Evolutionary conservation across 1,140 invertebrate species (phyloP), one percentile per base, ranked within the genome.

Genomic region (Diabrotica virgifera): DNA sequence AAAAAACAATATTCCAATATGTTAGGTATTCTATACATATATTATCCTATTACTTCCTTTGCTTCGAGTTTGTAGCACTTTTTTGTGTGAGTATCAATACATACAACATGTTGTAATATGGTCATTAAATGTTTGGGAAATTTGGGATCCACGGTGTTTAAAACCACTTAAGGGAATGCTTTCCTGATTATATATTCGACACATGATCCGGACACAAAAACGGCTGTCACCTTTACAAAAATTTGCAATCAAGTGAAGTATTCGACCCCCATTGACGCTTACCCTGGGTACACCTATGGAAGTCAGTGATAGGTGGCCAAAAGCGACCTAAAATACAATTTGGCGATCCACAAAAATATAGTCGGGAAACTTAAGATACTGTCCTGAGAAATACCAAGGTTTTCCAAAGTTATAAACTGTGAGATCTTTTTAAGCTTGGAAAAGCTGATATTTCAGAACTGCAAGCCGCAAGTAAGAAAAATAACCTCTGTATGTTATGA

Each of bases 241-340:
- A 24, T 24, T 24, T 24, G 24, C 24, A 24, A 24, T 40, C 11
- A 24, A 38, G 24, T 63, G 36, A 35, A 36, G 10, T 51, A 35
- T 24, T 37, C 6, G 36, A 62, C 40, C 24, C n/a, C 8, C 36
- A 36, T 10, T 11, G 35, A 40, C 52, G 9, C 35, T 46, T 24
- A 35, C 14, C 35, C 7, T 36, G 61, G 36, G 38, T 40, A 63
- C 52, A 46, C 53, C 24, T n/a, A 54, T 63, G 54, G 61, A 36
- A 52, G 53, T 40, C 53, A 7, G 61, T 40, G 40, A 55, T 14
- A 10, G 54, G 54, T 37, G 52, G 36, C 36, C 54, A 53, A 55
- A 63, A 52, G 61, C 53, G 50, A 63, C 53, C 61, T 62, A 38
- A 63, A 63, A 11, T 46, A 46, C 40, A 46, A 46, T 46, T 46